Conservation (phyloP, 2,888 invertebrate genomes). For the Cecidostiba fungosa region DNA sequence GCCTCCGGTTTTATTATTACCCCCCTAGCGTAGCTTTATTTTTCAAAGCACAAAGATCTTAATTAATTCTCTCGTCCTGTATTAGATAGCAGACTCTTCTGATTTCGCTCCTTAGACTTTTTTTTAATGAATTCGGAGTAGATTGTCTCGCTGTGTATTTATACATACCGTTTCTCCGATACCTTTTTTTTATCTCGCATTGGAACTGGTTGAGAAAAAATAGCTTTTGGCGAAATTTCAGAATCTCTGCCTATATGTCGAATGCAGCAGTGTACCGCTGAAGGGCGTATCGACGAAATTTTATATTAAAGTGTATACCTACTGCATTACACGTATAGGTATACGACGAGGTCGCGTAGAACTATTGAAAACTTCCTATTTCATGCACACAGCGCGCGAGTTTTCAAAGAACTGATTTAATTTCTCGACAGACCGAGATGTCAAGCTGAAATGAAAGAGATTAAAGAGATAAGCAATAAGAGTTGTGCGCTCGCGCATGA, state of each 20-base stretch:
- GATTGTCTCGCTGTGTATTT: not conserved
- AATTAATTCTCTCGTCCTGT: not conserved
- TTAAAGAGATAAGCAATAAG: not conserved
- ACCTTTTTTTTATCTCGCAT: too few relatives aligned
- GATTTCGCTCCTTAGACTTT: not conserved
- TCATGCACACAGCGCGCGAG: not conserved
- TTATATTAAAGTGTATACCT: conserved; percentile 14
- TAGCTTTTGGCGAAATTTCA: not conserved
- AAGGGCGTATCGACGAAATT: conserved; percentile 54
- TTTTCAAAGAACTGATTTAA: conserved; percentile 30
- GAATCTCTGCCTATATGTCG: not conserved
- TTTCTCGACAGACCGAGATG: not conserved
- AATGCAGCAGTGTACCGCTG: conserved; percentile 45
- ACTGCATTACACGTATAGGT: conserved; percentile 13
- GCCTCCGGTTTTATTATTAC: conserved; percentile 33
- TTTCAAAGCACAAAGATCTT: not conserved
- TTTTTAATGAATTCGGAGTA: not conserved
- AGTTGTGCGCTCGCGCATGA: not conserved
- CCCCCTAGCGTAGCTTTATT: not conserved
- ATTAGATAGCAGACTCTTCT: not conserved
- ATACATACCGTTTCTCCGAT: not conserved
- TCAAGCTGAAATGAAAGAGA: not conserved
- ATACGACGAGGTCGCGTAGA: conserved; percentile 36
- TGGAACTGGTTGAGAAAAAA: not conserved
- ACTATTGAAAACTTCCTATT: conserved; percentile 45